A percentile compares a stretch with the other conserved stretches of the same genome.
Evolutionary conservation across 2,113 vertebrate species (phyloP).

Genomic region (Symphodus melops): DNA sequence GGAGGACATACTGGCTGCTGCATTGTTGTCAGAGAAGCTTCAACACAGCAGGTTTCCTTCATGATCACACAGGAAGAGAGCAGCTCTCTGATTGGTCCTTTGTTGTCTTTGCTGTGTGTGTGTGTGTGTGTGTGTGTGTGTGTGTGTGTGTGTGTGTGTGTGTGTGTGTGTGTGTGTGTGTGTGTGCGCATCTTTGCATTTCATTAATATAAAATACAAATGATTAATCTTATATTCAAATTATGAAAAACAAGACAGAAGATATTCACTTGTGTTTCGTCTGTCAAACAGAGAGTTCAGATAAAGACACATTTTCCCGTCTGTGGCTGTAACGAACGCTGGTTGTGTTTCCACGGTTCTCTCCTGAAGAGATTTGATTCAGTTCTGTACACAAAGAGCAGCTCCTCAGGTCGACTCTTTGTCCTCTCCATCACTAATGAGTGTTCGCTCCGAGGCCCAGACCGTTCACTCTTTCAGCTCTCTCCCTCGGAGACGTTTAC

Average conservation of each 20-base stretch:
- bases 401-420: background rate
- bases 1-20: too few relatives aligned
- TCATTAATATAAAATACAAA: too few relatives aligned
- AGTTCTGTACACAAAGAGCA: background rate
- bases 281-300: background rate
- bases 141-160: too few relatives aligned
- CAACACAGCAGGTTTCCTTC: too few relatives aligned
- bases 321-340: background rate
- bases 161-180: too few relatives aligned
- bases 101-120: too few relatives aligned
- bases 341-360: background rate
- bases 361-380: background rate
- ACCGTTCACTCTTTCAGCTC: background rate
- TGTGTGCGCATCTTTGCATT: too few relatives aligned
- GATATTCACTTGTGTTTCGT: background rate
- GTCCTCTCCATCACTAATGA: background rate
- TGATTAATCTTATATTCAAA: too few relatives aligned
- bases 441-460: background rate
- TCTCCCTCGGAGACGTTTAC: background rate
- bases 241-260: background rate
- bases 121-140: too few relatives aligned
- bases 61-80: too few relatives aligned
- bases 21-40: too few relatives aligned
- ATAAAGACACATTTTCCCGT: slow-evolving; percentile 3
- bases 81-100: too few relatives aligned